These are phyloP conservation scores for Sabellastarte sp. DNA, from an alignment of 2,888 invertebrate genomes.

Conservation along the genomic window DNA sequence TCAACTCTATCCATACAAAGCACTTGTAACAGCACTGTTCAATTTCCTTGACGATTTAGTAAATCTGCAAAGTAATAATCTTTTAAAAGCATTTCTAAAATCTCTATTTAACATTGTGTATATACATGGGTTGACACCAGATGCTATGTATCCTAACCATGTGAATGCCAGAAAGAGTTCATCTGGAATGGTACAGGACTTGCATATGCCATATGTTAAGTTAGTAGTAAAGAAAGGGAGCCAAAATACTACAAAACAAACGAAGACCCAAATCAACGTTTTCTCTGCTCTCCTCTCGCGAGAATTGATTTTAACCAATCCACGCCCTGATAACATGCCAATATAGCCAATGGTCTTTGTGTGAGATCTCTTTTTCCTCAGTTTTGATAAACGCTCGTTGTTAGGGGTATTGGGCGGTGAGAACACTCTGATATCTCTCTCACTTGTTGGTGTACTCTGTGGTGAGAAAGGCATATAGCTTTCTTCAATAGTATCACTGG, in stretches of 20 bases:
- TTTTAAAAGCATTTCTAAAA: slow-evolving; percentile 29
- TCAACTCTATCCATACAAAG: no score
- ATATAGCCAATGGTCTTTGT: slow-evolving; percentile 13
- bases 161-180: slow-evolving; percentile 21
- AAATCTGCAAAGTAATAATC: no score
- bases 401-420: no score
- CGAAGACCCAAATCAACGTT: slow-evolving; percentile 34
- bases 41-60: no score
- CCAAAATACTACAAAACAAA: slow-evolving; percentile 30
- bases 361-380: no score
- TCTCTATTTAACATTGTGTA: slow-evolving; percentile 32
- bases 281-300: slow-evolving; percentile 30
- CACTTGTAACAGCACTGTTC: no score
- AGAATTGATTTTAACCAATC: slow-evolving; percentile 21
- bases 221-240: slow-evolving; percentile 32
- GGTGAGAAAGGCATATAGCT: no score
- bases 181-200: slow-evolving; percentile 24
- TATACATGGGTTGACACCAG: slow-evolving; percentile 34
- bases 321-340: slow-evolving; percentile 21
- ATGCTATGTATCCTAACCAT: slow-evolving; percentile 33
- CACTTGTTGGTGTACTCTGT: no score
- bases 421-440: no score
- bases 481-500: no score
- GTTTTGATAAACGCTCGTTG: no score
- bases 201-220: slow-evolving; percentile 29